Conservation (phyloP, 1,140 invertebrate species). For the Adoxophyes honmai region DNA sequence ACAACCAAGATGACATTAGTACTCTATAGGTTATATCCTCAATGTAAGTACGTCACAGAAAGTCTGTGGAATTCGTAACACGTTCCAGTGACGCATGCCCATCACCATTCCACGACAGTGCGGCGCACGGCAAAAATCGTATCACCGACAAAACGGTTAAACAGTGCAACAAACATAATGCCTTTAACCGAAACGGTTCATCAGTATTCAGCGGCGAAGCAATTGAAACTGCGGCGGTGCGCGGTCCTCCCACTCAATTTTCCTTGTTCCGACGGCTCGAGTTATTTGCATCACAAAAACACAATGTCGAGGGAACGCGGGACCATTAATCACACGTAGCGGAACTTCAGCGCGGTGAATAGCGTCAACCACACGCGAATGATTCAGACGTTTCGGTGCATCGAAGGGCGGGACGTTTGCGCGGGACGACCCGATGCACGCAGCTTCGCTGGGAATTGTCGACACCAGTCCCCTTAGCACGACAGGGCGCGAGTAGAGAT, state of each 20-base stretch:
- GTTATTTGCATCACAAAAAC: constrained; percentile 75
- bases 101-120: too few species aligned
- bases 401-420: constrained; percentile 36
- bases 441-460: too few species aligned
- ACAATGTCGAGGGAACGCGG: constrained; percentile 68
- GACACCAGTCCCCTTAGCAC: too few species aligned
- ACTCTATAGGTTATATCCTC: too few species aligned
- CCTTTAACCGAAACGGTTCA: constrained; percentile 60
- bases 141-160: constrained; percentile 25
- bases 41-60: background rate
- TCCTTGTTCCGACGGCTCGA: constrained; percentile 69
- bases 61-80: background rate
- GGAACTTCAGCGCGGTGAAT: constrained; percentile 60
- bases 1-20: too few species aligned
- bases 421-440: background rate
- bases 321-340: constrained; percentile 70
- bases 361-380: constrained; percentile 63
- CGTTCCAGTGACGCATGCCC: too few species aligned
- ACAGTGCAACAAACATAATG: constrained; percentile 54
- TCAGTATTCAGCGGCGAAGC: constrained; percentile 70
- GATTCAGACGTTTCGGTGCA: constrained; percentile 61
- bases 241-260: constrained; percentile 68
- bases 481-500: too few species aligned
- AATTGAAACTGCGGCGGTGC: constrained; percentile 70
- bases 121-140: background rate